Base-by-base conservation (phyloP, 1,140 invertebrate genomes). In the Apocrypta bakeri region DNA sequence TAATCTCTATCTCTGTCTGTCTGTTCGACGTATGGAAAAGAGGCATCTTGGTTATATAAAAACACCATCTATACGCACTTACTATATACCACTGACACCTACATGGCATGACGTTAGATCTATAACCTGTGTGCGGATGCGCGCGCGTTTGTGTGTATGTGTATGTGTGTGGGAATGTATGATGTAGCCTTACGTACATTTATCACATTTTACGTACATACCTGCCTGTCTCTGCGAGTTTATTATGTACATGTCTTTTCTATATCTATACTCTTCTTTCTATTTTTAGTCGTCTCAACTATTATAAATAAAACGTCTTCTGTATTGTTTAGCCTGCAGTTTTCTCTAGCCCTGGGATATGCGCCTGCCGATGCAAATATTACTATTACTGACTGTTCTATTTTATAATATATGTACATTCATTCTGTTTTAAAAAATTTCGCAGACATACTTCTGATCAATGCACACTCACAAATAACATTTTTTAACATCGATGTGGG, bases 101-200 rank as follows among this genome's bases (percentile, higher is more conserved):
- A 81, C 61, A 7, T 24, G n/a, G 79, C 79, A 81, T 81, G 79
- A 31, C 31, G 33, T 40, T 73, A 79, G 42, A 72, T 48, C 14
- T 69, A 69, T 21, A 61, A 79, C 25, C 27, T 21, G 12, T 79
- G 7, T 71, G n/a, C n/a, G n/a, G n/a, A n/a, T n/a, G n/a, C n/a
- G n/a, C n/a, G n/a, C n/a, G n/a, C n/a, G n/a, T n/a, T n/a, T 31
- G 11, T 69, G 12, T 61, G n/a, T 73, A 73, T 73, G 42, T 8
- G 2, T 24, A 29, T 66, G 0, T 9, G 42, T 71, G 31, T 37
- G 2, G 9, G 2, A 37, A 37, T 42, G 2, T n/a, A 29, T 3
- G 3, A 11, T 79, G 9, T 56, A 40, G 6, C 25, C 17, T 9
- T 37, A 76, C 4, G 31, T 27, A 79, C 64, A 69, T 69, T 48